These are phyloP conservation scores for Sterna hirundo DNA, from an alignment of 2,113 vertebrate species.

Conservation along the genomic window DNA sequence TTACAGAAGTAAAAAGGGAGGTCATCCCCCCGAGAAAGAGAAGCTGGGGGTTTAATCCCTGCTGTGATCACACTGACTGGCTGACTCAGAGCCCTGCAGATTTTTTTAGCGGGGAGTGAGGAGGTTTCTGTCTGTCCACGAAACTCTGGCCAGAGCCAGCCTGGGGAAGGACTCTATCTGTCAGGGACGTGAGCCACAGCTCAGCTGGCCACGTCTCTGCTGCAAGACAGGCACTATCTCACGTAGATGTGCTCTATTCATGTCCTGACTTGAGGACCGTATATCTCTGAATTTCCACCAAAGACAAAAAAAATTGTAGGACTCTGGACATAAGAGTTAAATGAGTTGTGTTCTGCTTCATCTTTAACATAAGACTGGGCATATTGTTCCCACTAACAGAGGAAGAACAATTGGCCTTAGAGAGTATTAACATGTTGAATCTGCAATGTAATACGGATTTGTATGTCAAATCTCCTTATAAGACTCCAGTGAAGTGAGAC, in stretches of 20 bases:
- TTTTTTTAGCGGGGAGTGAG: neutral
- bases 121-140: neutral
- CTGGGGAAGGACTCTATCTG: neutral
- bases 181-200: neutral
- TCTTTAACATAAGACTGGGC: neutral
- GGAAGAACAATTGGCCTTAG: slow-evolving; percentile 3
- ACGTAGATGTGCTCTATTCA: neutral
- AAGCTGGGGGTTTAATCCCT: neutral
- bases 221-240: neutral
- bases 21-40: neutral
- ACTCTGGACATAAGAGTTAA: neutral
- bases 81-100: neutral
- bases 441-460: neutral
- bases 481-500: neutral
- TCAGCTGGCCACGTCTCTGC: neutral
- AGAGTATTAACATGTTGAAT: neutral
- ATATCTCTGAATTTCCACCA: neutral
- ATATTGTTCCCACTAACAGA: neutral
- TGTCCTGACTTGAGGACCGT: neutral
- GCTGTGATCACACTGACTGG: neutral
- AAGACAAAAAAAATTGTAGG: neutral
- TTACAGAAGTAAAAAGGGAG: neutral
- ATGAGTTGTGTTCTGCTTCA: neutral
- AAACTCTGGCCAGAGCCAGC: neutral
- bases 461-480: neutral